Conservation (phyloP, 2,888 invertebrate species). For the Epinotia ramella region DNA sequence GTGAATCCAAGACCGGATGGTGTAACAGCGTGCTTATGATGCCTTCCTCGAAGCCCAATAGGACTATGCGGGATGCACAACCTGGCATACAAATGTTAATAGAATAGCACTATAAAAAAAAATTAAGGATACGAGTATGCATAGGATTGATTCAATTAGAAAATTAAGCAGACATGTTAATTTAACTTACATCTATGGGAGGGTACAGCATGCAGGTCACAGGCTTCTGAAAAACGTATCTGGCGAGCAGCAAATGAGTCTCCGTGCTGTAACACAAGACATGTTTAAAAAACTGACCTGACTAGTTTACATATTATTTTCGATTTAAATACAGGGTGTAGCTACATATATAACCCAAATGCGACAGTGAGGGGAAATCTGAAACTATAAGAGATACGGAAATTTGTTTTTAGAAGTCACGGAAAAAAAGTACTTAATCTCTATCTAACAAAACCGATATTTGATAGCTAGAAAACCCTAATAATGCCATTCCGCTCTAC, state of each 20-base stretch:
- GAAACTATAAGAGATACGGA: no score
- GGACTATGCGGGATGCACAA: slow-evolving; percentile 85
- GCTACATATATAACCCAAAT: no score
- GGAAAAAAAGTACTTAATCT: no score
- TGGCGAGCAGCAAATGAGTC: slow-evolving; percentile 84
- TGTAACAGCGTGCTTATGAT: slow-evolving; percentile 84
- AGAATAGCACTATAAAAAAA: no score
- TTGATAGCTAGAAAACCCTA: no score
- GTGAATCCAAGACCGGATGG: slow-evolving; percentile 68
- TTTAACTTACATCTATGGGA: slow-evolving; percentile 84
- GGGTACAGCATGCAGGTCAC: slow-evolving; percentile 89
- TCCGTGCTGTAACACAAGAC: slow-evolving; percentile 82
- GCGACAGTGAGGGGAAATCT: no score
- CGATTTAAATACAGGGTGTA: not conserved
- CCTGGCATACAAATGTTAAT: no score
- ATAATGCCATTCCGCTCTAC: no score
- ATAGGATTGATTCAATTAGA: no score
- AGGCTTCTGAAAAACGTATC: slow-evolving; percentile 81
- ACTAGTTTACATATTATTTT: not conserved
- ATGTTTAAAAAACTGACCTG: not conserved
- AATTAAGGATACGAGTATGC: no score
- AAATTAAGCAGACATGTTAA: not conserved
- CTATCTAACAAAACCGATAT: no score
- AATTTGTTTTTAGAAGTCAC: no score
- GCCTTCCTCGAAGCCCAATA: slow-evolving; percentile 90